Evolutionary conservation across 2,888 invertebrate species (phyloP), one percentile per base, ranked within the genome.

Genomic region (Ischnus inquisitorius): DNA sequence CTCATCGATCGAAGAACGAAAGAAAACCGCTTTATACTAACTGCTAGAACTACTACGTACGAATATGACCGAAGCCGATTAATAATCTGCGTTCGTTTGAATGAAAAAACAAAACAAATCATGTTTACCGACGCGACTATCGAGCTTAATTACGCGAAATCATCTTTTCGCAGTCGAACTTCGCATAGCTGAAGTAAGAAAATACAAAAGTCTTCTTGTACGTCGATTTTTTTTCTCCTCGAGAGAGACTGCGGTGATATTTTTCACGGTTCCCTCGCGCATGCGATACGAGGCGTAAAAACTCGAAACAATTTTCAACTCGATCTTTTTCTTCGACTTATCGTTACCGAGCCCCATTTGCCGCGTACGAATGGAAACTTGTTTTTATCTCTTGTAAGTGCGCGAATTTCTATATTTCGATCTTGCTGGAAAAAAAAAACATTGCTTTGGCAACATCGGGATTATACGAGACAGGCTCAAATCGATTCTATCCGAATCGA

Each of bases 31-130:
- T 83, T 83, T 77, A 67, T 83, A 83, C 80, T 76, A 77, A 83
- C 72, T 83, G 76, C 69, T 80, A 68, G 77, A 80, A 77, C 71
- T 79, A 79, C 74, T 79, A 79, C 69, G 75, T 83, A 83, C 83
- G 69, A 79, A 79, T 83, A 75, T 79, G 83, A 83, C 72, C 72
- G 77, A 83, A 76, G 69, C 79, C 74, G 79, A 79, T 79, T 65
- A 57, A 75, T 64, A 72, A 65, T 41, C 60, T 60, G 60, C 5
- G 1, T 60, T 60, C 28, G 12, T 60, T 60, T 60, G 28, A 25
- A 60, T 28, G 6, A n/a, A 46, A 46, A 22, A 22, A 22, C 12
- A 54, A 22, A 12, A 54, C 22, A 28, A 28, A 25, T 60, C 60
- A 60, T 25, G 28, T 60, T 60, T 25, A 60, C 28, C 28, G 54